Base-by-base conservation (phyloP, 2,113 vertebrate species). In the Eolophus roseicapilla region DNA sequence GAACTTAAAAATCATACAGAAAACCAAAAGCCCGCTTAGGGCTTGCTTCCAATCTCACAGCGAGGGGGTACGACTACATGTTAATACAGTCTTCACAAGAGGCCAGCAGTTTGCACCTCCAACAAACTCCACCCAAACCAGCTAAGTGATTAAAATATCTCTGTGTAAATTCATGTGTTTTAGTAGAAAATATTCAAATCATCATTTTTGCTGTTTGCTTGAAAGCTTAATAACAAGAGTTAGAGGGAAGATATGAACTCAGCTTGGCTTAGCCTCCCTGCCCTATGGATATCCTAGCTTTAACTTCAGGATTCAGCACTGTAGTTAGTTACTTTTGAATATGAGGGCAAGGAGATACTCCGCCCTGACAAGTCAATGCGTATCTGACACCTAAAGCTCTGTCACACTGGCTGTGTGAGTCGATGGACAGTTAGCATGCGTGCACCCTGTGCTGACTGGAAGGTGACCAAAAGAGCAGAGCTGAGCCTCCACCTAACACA, bases 351-450 rank as follows among this genome's bases (percentile, higher is more conserved):
- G 6, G 57, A 76, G 60, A 53, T 11, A 8, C 17, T 35, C 25
- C 33, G 57, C 55, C 24, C 49, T 59, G 55, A 33, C 37, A 75
- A 46, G 10, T 6, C 19, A 52, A 9, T 1, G 2, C 29, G 25
- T 17, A 31, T 33, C 50, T 46, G 64, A 11, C 49, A 74, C 50
- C 17, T 20, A 9, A 63, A 64, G 86, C 46, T 83, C 37, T 44
- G 44, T 10, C 60, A 53, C 76, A 77, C 39, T 27, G 13, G 5
- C 44, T 13, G 27, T 41, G 29, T 1, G 1, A 18, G 43, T 2
- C 6, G 1, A 31, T 2, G 50, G 37, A 17, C 49, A 55, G 50
- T 3, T 31, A 17, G 31, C 0, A 1, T 11, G 52, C 3, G 1
- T 13, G 82, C 24, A 63, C 50, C n/a, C 55, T 37, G 28, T 9